Evolutionary conservation across 2,888 invertebrate species (phyloP), one percentile per base, ranked within the genome.

Genomic region (Campoplex capitator): DNA sequence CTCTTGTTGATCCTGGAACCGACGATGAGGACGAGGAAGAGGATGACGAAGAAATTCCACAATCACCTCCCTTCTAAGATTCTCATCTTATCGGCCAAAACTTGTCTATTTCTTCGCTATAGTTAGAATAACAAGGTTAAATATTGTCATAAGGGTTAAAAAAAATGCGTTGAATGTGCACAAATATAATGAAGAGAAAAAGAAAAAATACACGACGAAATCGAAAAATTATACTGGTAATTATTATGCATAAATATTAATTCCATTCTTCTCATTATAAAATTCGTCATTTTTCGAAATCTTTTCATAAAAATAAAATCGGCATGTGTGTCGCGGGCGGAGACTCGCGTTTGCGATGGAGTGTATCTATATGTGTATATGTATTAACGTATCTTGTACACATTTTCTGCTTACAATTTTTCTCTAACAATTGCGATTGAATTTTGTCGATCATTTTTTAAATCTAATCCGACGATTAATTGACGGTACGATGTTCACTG

Each of bases 1-100:
- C 98, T 0, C 95, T 98, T 8, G 98, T 98, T 0, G 98, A 98
- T 93, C 98, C 98, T 0, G 96, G 96, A 32, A 95, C 95, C 78
- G 96, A 96, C 85, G 97, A 97, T 93, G 97, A 97, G 91, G 97
- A 97, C 42, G 96, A 96, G 89, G 97, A 96, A 70, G 97, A 97
- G 74, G 97, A 97, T 58, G 97, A 97, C 54, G 96, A 96, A 75
- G 97, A 97, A 58, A 96, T 96, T 23, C 89, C 92, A 77, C 92
- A 92, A 88, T 94, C 94, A 62, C 94, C 93, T 42, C 91, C 91
- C 56, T 93, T 92, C 88, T 93, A 93, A 88, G 86, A 90, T 86
- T 58, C 58, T 45, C 23, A 13, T 13, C 48, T 28, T 11, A 8
- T 71, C 65, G 38, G 58, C 68, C 28, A 78, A 78, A 78, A 78